Percentiles rank a stretch among this genome's conserved stretches.
These are phyloP conservation scores for Cyphomyrmex costatus DNA, from an alignment of 1,140 invertebrate species.

Conservation along the genomic window DNA sequence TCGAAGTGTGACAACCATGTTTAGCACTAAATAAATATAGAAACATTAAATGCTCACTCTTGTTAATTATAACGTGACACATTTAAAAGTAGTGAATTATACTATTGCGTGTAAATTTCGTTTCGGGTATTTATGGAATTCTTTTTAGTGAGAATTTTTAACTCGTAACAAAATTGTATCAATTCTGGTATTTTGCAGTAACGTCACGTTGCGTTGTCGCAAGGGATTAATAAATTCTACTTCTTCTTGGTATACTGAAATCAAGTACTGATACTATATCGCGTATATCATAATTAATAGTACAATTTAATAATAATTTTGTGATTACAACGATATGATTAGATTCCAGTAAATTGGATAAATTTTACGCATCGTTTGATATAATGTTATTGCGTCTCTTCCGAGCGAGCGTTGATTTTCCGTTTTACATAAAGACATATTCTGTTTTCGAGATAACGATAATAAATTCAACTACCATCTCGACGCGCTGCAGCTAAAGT, in stretches of 20 bases:
- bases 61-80: neutral
- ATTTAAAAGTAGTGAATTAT: neutral
- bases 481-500: slow-evolving; percentile 31
- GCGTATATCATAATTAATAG: slow-evolving; percentile 14
- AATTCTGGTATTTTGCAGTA: neutral
- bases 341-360: neutral
- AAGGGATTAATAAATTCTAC: neutral
- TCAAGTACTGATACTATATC: slow-evolving; percentile 19
- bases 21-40: neutral
- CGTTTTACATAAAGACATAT: neutral
- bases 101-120: neutral
- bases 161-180: neutral
- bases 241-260: neutral
- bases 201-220: neutral
- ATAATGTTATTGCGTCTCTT: slow-evolving; percentile 20
- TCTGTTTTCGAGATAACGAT: slow-evolving; percentile 39
- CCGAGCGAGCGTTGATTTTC: slow-evolving; percentile 15
- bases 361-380: neutral
- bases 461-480: slow-evolving; percentile 40
- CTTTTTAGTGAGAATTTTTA: neutral
- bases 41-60: neutral
- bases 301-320: slow-evolving; percentile 1
- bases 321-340: neutral
- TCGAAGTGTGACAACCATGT: slow-evolving; percentile 15
- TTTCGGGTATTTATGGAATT: neutral